phyloP scores from a whole-genome alignment of 2,888 invertebrate species.

The Xanthia icteritia region DNA sequence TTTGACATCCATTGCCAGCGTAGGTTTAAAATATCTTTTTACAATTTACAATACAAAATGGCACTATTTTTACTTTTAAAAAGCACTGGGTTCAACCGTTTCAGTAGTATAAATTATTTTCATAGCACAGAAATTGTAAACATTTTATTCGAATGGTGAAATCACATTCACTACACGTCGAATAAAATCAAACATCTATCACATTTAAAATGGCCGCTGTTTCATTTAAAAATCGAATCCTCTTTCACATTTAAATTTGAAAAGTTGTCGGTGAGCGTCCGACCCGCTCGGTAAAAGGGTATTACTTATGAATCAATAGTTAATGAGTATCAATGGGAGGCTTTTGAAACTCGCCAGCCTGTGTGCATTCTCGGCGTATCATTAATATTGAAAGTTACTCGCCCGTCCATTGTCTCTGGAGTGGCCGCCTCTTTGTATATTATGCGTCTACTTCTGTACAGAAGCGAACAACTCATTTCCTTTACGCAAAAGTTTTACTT shows the following conservation, averaged over 20 bases:
- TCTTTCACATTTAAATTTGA: slow-evolving; percentile 86
- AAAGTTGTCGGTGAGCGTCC: slow-evolving; percentile 82
- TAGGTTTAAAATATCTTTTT: slow-evolving; percentile 14
- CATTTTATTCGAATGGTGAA: slow-evolving; percentile 52
- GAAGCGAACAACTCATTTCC: slow-evolving; percentile 87
- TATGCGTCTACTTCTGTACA: slow-evolving; percentile 80
- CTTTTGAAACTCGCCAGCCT: slow-evolving; percentile 86
- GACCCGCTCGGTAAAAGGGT: slow-evolving; percentile 85
- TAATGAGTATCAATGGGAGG: slow-evolving; percentile 89
- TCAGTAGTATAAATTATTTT: slow-evolving; percentile 41
- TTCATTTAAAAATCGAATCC: slow-evolving; percentile 79
- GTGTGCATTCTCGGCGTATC: slow-evolving; percentile 88
- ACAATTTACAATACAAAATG: not conserved
- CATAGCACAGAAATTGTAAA: slow-evolving; percentile 34
- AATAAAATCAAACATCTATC: slow-evolving; percentile 65
- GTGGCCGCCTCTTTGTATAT: slow-evolving; percentile 86
- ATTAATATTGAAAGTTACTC: slow-evolving; percentile 89
- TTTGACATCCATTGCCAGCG: slow-evolving; percentile 24
- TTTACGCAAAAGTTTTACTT: slow-evolving; percentile 83
- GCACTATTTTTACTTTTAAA: slow-evolving; percentile 5
- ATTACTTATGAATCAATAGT: slow-evolving; percentile 90
- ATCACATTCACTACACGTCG: slow-evolving; percentile 56
- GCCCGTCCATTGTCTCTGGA: slow-evolving; percentile 85
- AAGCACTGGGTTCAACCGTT: slow-evolving; percentile 20
- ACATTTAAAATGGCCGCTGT: slow-evolving; percentile 65